Evolutionary conservation across 64 coral and sea anemone species (phyloP).

Genomic region (Catalaphyllia jardinei): DNA sequence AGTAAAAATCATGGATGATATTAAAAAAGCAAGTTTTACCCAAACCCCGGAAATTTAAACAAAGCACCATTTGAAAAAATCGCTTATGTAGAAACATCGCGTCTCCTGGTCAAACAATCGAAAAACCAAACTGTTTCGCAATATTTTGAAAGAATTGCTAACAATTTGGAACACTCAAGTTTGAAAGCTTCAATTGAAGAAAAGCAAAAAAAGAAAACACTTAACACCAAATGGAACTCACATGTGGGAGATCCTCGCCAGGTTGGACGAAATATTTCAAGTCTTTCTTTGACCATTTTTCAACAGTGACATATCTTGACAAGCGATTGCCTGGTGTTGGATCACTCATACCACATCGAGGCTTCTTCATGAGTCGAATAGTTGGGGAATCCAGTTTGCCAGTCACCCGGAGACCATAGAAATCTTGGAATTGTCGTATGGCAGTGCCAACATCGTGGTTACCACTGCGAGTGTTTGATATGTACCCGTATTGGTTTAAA

Average conservation of each 20-base stretch:
- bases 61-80: no score
- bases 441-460: conserved; percentile 68
- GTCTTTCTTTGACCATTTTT: neutral
- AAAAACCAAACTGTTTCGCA: no score
- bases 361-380: conserved; percentile 67
- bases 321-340: neutral
- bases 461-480: conserved; percentile 56
- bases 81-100: no score
- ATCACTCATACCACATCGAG: conserved; percentile 77
- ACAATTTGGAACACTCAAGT: neutral
- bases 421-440: conserved; percentile 74
- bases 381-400: conserved; percentile 66
- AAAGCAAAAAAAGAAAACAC: no score
- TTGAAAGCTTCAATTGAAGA: neutral
- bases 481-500: conserved; percentile 64
- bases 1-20: no score
- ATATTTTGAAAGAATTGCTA: neutral
- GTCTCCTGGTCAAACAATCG: no score
- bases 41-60: no score
- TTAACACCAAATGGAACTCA: neutral
- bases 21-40: no score
- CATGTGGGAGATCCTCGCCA: conserved; percentile 15
- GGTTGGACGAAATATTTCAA: conserved; percentile 32
- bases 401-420: conserved; percentile 55
- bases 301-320: neutral